A percentile compares a stretch with the other conserved stretches of the same genome.
These are phyloP conservation scores for Semaprochilodus insignis DNA, from an alignment of 2,797 vertebrate species.

Conservation along the genomic window DNA sequence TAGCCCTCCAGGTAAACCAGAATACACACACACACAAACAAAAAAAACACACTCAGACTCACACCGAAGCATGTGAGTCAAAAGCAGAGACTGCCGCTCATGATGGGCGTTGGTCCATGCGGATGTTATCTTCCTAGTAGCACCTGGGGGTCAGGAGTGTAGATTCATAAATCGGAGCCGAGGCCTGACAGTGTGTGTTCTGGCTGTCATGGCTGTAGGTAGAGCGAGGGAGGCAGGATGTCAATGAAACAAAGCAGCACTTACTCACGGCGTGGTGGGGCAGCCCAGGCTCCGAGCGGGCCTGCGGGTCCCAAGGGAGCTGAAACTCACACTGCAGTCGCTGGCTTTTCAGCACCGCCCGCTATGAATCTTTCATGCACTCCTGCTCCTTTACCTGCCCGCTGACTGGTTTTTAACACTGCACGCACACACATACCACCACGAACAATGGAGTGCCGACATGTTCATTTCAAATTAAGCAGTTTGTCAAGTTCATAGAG, in stretches of 20 bases:
- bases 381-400: conserved; percentile 75
- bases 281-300: conserved; percentile 31
- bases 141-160: conserved; percentile 65
- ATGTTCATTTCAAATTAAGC: conserved; percentile 15
- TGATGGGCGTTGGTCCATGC: conserved; percentile 58
- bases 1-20: conserved; percentile 10
- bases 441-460: conserved; percentile 11
- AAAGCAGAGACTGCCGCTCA: conserved; percentile 37
- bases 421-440: conserved; percentile 67
- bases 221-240: conserved; percentile 65
- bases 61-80: not conserved
- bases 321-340: conserved; percentile 76
- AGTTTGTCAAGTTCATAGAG: conserved; percentile 22
- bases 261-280: conserved; percentile 72
- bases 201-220: conserved; percentile 64
- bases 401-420: conserved; percentile 68
- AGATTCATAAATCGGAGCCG: conserved; percentile 68
- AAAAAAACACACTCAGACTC: not conserved
- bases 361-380: conserved; percentile 89
- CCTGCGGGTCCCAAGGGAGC: conserved; percentile 74
- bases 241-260: conserved; percentile 85
- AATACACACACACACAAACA: not conserved
- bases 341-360: conserved; percentile 80
- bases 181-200: conserved; percentile 59
- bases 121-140: conserved; percentile 68